Evolutionary conservation across 2,797 vertebrate genomes (phyloP).

Genomic region (Ctenosaura bakeri): DNA sequence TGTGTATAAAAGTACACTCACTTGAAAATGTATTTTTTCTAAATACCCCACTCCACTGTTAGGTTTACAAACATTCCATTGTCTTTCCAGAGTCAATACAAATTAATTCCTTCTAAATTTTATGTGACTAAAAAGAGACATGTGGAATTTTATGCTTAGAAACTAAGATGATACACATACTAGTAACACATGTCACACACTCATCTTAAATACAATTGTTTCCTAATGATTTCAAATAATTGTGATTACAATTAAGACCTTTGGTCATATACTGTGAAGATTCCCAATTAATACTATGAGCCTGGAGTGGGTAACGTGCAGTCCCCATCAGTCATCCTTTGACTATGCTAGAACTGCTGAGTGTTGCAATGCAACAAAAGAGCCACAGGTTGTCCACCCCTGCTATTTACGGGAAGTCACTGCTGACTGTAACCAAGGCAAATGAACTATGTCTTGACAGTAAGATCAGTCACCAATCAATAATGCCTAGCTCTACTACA

Average conservation of each 20-base stretch:
- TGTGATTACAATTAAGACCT: background rate
- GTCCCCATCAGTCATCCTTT: too few relatives aligned
- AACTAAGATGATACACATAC: background rate
- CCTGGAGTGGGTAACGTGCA: too few relatives aligned
- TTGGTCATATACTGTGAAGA: background rate
- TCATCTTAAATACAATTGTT: background rate
- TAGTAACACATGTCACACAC: background rate
- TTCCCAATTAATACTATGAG: background rate
- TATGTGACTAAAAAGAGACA: background rate
- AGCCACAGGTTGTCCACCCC: too few relatives aligned
- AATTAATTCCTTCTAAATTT: background rate
- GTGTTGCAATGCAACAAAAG: too few relatives aligned
- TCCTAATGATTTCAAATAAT: background rate
- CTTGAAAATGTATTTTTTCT: slow-evolving; percentile 11
- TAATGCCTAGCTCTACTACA: background rate
- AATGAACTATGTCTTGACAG: background rate
- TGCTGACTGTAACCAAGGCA: background rate
- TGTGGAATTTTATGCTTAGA: background rate
- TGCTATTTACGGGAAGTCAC: background rate
- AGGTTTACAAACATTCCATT: background rate
- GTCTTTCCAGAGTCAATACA: background rate
- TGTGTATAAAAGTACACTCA: background rate
- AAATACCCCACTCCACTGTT: background rate
- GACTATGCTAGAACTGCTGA: too few relatives aligned
- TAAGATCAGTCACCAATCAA: background rate